Conservation (phyloP, 2,888 invertebrate genomes). For the Zygogramma bicolorata region DNA sequence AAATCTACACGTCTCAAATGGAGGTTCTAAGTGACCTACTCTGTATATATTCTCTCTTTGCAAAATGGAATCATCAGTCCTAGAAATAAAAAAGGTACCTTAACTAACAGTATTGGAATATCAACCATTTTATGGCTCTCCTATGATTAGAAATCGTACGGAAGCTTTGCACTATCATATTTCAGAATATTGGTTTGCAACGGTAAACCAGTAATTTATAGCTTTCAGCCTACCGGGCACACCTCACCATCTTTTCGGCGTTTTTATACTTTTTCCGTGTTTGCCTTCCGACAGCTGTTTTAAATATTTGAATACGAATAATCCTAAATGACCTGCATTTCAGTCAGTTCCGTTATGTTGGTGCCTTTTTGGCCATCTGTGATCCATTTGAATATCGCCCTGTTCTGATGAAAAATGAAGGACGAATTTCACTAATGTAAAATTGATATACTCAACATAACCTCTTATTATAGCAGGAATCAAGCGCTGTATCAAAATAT, state of each 20-base stretch:
- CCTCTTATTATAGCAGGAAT: too few relatives aligned
- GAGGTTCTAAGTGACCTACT: too few relatives aligned
- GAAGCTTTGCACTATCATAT: background rate
- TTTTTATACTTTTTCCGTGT: conserved; percentile 44
- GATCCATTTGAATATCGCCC: conserved; percentile 25
- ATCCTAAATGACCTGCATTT: conserved; percentile 40
- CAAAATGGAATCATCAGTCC: too few relatives aligned
- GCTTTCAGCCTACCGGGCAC: conserved; percentile 22
- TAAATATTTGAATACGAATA: conserved; percentile 50
- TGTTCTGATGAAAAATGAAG: background rate
- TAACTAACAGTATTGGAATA: too few relatives aligned
- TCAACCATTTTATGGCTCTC: background rate
- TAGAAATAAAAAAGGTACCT: too few relatives aligned
- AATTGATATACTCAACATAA: too few relatives aligned
- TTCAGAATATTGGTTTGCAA: conserved; percentile 6
- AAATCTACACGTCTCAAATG: too few relatives aligned
- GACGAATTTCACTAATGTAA: too few relatives aligned
- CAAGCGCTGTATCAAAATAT: too few relatives aligned
- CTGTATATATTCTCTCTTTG: too few relatives aligned
- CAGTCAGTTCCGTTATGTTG: conserved; percentile 34
- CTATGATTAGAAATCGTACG: background rate
- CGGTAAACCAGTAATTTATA: conserved; percentile 35
- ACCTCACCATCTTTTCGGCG: conserved; percentile 35
- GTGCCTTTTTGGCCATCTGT: conserved; percentile 32
- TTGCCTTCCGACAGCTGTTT: conserved; percentile 48